Evolutionary conservation across 2,888 invertebrate species (phyloP).

Genomic region (Orthosia gothica): DNA sequence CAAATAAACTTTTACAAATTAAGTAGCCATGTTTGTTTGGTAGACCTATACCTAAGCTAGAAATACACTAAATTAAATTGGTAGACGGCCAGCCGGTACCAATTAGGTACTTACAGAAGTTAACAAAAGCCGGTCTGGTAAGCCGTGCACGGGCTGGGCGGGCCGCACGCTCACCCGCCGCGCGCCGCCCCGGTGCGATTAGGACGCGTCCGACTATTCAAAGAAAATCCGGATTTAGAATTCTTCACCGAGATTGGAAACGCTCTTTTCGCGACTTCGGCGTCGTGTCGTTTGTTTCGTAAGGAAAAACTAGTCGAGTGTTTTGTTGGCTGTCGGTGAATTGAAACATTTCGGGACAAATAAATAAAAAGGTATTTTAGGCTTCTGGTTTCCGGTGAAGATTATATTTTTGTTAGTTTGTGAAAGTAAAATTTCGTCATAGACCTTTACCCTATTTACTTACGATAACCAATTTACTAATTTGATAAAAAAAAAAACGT

Average conservation of each 20-base stretch:
- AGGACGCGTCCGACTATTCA: constrained; percentile 56
- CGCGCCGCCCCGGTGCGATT: constrained; percentile 31
- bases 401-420: neutral
- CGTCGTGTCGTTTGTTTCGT: constrained; percentile 37
- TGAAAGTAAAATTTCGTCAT: neutral
- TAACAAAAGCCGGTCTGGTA: constrained; percentile 60
- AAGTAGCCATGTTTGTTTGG: constrained; percentile 4
- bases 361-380: constrained; percentile 4
- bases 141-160: constrained; percentile 39
- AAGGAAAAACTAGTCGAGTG: constrained; percentile 43
- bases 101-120: constrained; percentile 62
- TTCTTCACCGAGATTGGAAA: constrained; percentile 59
- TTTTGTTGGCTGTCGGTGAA: constrained; percentile 18
- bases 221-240: constrained; percentile 67
- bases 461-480: too few relatives aligned
- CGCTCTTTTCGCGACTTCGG: constrained; percentile 46
- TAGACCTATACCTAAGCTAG: constrained; percentile 10
- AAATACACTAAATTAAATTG: constrained; percentile 50
- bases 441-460: neutral
- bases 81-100: constrained; percentile 32
- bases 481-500: too few relatives aligned
- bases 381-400: neutral
- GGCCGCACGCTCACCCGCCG: constrained; percentile 30
- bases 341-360: constrained; percentile 35
- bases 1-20: constrained; percentile 13